Percentiles rank a stretch among this genome's conserved stretches.
Conservation (phyloP, 2,888 invertebrate species). For the Fragum whitleyi region DNA sequence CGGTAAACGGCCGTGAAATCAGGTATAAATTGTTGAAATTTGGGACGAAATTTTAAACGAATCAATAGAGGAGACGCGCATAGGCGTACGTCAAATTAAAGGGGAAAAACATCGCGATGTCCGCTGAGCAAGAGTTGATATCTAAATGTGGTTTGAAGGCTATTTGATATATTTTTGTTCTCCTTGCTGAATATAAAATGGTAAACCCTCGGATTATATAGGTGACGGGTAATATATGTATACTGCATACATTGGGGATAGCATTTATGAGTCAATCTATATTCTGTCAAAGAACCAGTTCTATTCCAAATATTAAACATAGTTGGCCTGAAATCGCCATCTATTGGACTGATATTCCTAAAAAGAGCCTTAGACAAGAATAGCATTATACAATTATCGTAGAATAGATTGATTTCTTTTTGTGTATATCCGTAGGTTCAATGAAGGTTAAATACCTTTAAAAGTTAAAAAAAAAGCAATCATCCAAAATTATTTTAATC, state of each 20-base stretch:
- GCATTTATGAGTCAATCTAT: background rate
- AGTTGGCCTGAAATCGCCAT: too few relatives aligned
- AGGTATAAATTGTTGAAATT: slow-evolving; percentile 59
- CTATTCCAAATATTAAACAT: too few relatives aligned
- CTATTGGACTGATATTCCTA: too few relatives aligned
- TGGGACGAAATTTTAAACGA: slow-evolving; percentile 54
- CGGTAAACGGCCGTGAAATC: slow-evolving; percentile 60
- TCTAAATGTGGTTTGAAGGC: background rate
- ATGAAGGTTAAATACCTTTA: too few relatives aligned
- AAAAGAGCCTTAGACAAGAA: too few relatives aligned
- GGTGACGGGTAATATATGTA: background rate
- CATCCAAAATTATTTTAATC: too few relatives aligned
- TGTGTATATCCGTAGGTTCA: too few relatives aligned
- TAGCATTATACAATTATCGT: too few relatives aligned
- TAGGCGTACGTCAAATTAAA: slow-evolving; percentile 54
- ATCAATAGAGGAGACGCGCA: slow-evolving; percentile 19
- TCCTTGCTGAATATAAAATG: background rate
- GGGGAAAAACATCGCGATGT: slow-evolving; percentile 30
- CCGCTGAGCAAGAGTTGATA: slow-evolving; percentile 38
- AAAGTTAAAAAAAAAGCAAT: too few relatives aligned
- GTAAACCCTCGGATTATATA: too few relatives aligned
- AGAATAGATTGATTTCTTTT: too few relatives aligned
- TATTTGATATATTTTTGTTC: slow-evolving; percentile 17
- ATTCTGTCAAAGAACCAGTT: too few relatives aligned
- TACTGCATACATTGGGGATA: background rate